Evolutionary conservation across 2,888 invertebrate genomes (phyloP).

Genomic region (Pasiphila rectangulata): DNA sequence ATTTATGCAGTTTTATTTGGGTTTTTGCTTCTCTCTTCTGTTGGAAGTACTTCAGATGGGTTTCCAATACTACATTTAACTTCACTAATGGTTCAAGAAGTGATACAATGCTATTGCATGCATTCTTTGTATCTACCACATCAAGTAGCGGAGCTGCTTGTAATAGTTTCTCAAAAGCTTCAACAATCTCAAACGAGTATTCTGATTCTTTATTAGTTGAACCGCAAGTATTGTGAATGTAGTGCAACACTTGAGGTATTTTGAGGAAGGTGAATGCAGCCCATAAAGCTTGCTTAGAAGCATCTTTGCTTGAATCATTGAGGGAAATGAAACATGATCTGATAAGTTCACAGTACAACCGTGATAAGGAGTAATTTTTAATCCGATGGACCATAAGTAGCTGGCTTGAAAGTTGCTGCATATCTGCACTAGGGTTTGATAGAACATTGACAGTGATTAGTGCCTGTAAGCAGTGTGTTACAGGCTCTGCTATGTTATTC

Average conservation of each 20-base stretch:
- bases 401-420: conserved; percentile 89
- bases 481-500: conserved; percentile 81
- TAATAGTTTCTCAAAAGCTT: conserved; percentile 91
- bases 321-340: conserved; percentile 94
- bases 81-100: conserved; percentile 91
- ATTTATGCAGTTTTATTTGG: conserved; percentile 80
- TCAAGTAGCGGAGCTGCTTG: conserved; percentile 92
- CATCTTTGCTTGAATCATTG: conserved; percentile 90
- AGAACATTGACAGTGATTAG: conserved; percentile 92
- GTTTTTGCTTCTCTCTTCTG: conserved; percentile 83
- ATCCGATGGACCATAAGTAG: conserved; percentile 91
- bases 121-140: conserved; percentile 93
- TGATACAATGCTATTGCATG: conserved; percentile 92
- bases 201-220: conserved; percentile 82
- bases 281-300: conserved; percentile 93
- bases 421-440: conserved; percentile 91
- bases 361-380: conserved; percentile 89
- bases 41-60: conserved; percentile 86
- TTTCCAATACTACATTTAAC: conserved; percentile 88
- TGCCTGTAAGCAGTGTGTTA: conserved; percentile 88
- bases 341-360: conserved; percentile 93
- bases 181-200: conserved; percentile 87
- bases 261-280: conserved; percentile 96
- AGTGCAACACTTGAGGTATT: conserved; percentile 89
- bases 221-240: conserved; percentile 82